phyloP scores from a whole-genome alignment of 2,113 vertebrate genomes.

The Cephalopterus ornatus region DNA sequence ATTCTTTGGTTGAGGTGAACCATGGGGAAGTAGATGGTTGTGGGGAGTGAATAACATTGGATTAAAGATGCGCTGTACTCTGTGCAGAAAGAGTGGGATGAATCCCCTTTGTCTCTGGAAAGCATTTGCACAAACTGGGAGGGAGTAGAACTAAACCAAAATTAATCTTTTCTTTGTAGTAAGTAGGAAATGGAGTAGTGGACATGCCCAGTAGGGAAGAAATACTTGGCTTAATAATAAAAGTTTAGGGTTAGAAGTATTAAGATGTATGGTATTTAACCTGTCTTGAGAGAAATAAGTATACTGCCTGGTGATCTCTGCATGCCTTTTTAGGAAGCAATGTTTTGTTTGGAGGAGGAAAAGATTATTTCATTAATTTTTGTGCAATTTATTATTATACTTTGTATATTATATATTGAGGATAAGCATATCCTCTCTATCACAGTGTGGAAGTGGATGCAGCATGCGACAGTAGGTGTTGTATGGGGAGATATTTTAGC shows the following conservation, averaged over 20 bases:
- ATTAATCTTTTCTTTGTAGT: neutral
- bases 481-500: neutral
- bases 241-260: neutral
- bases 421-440: neutral
- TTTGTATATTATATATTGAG: neutral
- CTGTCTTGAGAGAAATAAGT: neutral
- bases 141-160: neutral
- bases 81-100: neutral
- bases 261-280: neutral
- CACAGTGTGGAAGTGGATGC: neutral
- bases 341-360: neutral
- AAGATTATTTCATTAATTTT: neutral
- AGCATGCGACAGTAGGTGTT: neutral
- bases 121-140: neutral
- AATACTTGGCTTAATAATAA: neutral
- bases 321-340: neutral
- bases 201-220: accelerated
- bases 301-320: neutral
- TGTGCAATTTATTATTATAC: neutral
- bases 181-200: neutral
- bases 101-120: neutral
- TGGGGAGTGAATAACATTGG: neutral
- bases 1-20: neutral
- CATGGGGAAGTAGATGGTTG: accelerated
- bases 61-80: neutral